Evolutionary conservation across 2,888 invertebrate genomes (phyloP).

Genomic region (Cephus pygmeus): DNA sequence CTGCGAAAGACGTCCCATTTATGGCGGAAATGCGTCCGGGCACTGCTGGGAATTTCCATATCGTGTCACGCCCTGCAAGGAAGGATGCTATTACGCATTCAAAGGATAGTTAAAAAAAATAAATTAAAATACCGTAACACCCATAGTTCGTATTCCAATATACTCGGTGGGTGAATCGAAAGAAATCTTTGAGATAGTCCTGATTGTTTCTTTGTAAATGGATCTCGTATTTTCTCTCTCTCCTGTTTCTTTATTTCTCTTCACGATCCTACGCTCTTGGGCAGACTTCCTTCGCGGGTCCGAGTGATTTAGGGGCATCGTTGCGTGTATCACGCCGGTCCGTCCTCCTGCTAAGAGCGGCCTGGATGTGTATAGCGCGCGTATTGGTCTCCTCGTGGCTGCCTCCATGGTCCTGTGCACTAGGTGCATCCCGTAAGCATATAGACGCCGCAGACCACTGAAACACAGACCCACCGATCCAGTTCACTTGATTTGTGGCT

Average conservation of each 20-base stretch:
- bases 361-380: conserved; percentile 9
- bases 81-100: not conserved
- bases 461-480: conserved; percentile 23
- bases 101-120: not conserved
- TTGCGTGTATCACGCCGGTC: conserved; percentile 62
- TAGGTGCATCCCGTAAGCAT: conserved; percentile 10
- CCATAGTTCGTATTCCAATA: not conserved
- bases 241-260: conserved; percentile 9
- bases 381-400: not conserved
- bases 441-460: conserved; percentile 13
- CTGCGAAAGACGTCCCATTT: not conserved
- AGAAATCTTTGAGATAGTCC: not conserved
- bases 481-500: conserved; percentile 56
- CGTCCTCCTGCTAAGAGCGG: conserved; percentile 16
- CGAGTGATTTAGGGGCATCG: conserved; percentile 62
- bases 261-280: conserved; percentile 30
- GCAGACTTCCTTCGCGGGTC: conserved; percentile 35
- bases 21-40: not conserved
- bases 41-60: not conserved
- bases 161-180: not conserved
- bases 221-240: conserved; percentile 33
- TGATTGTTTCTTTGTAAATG: not conserved
- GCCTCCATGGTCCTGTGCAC: not conserved
- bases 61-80: not conserved
- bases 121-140: not conserved